Evolutionary conservation across 1,140 invertebrate species (phyloP).

Genomic region (Drosophila teissieri): DNA sequence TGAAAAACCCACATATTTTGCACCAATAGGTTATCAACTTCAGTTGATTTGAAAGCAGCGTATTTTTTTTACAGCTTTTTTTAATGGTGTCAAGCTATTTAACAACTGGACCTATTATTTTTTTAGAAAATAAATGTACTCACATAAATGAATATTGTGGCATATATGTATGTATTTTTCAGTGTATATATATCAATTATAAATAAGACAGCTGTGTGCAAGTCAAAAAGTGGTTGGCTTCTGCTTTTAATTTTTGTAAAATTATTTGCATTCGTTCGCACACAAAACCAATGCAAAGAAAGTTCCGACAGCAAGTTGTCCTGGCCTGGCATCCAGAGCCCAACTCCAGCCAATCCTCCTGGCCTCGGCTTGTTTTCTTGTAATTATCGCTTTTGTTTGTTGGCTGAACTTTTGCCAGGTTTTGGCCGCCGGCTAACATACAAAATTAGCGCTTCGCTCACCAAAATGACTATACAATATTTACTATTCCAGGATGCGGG

Average conservation of each 20-base stretch:
- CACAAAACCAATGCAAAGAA: conserved; percentile 60
- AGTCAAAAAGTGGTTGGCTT: conserved; percentile 50
- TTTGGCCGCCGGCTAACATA: conserved; percentile 73
- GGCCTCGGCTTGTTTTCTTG: conserved; percentile 69
- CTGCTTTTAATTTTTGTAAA: conserved; percentile 80
- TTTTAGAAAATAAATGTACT: too few species aligned
- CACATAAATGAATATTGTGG: too few species aligned
- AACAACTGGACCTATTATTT: too few species aligned
- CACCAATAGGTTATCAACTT: too few species aligned
- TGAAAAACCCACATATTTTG: too few species aligned
- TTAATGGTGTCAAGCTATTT: too few species aligned
- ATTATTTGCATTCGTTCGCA: conserved; percentile 74
- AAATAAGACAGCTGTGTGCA: conserved; percentile 32
- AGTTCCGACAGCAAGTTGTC: conserved; percentile 34
- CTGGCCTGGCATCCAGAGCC: conserved; percentile 24
- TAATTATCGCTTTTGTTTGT: conserved; percentile 84
- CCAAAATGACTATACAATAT: conserved; percentile 81
- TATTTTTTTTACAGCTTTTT: too few species aligned
- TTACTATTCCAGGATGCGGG: conserved; percentile 56
- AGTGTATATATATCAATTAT: conserved; percentile 48
- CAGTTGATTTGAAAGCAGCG: too few species aligned
- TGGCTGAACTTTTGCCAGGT: conserved; percentile 76
- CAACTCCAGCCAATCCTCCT: conserved; percentile 3
- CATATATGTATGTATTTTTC: neutral
- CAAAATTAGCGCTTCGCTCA: conserved; percentile 77